Evolutionary conservation across 2,113 vertebrate species (phyloP).

Genomic region (Chaetorhynchus papuensis): DNA sequence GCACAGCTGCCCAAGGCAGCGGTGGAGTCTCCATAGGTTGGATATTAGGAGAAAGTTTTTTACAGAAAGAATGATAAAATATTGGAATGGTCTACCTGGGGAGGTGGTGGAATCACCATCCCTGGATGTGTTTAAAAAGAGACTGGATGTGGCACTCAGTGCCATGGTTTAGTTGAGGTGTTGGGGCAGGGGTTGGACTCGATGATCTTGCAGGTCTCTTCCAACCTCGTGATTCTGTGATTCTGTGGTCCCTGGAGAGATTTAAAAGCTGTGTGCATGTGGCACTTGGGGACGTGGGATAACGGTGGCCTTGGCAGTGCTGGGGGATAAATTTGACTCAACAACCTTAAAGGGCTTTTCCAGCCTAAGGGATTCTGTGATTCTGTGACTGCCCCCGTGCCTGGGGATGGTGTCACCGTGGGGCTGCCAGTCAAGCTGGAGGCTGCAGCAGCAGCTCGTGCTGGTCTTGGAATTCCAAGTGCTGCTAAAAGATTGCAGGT

Average conservation of each 20-base stretch:
- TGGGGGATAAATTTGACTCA: neutral
- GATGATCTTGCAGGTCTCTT: too few relatives aligned
- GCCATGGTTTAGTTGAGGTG: too few relatives aligned
- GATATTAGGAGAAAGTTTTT: too few relatives aligned
- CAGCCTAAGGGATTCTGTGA: neutral
- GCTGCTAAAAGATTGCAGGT: neutral
- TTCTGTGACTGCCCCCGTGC: neutral
- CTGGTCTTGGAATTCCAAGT: neutral
- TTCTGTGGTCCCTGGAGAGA: fast-evolving
- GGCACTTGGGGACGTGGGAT: neutral
- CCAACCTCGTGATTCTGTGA: too few relatives aligned
- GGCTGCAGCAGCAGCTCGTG: neutral
- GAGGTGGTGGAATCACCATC: too few relatives aligned
- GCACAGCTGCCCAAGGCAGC: neutral
- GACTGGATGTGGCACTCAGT: too few relatives aligned
- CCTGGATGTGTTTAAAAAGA: too few relatives aligned
- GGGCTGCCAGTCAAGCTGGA: neutral
- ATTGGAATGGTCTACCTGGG: too few relatives aligned
- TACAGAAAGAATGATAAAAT: too few relatives aligned
- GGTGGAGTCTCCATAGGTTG: neutral
- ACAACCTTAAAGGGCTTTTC: neutral
- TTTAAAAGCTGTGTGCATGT: neutral
- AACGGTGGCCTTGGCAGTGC: neutral
- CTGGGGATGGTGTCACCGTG: fast-evolving
- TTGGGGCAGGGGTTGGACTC: too few relatives aligned